Percentiles rank a stretch among this genome's conserved stretches.
phyloP scores from a whole-genome alignment of 1,140 invertebrate genomes.

The Heliconius himera region DNA sequence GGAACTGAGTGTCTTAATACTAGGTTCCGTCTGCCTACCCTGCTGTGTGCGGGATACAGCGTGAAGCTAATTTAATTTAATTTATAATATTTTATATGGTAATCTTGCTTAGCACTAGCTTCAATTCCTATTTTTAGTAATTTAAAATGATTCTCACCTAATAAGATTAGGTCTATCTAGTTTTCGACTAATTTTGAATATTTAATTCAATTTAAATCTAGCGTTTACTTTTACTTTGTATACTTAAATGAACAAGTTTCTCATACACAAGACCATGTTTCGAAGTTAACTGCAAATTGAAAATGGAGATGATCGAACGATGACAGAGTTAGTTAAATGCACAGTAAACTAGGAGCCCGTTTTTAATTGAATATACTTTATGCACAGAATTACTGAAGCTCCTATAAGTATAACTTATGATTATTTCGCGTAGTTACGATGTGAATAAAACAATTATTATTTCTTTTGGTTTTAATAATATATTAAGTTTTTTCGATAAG shows the following conservation, averaged over 20 bases:
- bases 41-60: too few species aligned
- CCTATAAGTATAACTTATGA: background rate
- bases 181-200: background rate
- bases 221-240: background rate
- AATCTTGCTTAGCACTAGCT: background rate
- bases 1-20: too few species aligned
- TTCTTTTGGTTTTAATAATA: background rate
- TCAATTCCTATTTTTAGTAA: background rate
- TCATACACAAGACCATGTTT: background rate
- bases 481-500: background rate
- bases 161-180: background rate
- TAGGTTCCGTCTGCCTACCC: too few species aligned
- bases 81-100: slow-evolving; percentile 14
- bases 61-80: too few species aligned
- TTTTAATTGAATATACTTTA: slow-evolving; percentile 12
- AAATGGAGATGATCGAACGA: slow-evolving; percentile 9
- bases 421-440: background rate
- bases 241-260: background rate
- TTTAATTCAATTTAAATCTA: background rate
- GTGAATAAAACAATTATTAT: background rate
- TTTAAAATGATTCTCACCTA: background rate
- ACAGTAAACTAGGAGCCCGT: slow-evolving; percentile 4
- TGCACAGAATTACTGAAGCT: background rate
- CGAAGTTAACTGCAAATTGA: slow-evolving; percentile 13
- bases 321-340: slow-evolving; percentile 8